These are phyloP conservation scores for Notothenia coriiceps DNA, from an alignment of 2,113 vertebrate genomes.

Conservation along the genomic window DNA sequence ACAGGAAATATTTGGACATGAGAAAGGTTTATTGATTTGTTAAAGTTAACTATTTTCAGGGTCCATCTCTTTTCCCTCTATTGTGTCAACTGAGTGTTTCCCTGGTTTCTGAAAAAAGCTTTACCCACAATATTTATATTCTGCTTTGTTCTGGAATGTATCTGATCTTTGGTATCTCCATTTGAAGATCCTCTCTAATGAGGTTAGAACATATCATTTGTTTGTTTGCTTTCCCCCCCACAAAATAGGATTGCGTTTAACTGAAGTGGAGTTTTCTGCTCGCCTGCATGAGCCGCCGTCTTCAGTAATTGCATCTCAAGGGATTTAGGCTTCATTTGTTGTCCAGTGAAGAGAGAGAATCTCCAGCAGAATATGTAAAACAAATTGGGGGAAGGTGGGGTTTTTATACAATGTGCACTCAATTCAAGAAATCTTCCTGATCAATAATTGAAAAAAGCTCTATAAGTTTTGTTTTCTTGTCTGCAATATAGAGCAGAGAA, in stretches of 20 bases:
- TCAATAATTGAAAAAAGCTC: conserved; percentile 39
- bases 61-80: neutral
- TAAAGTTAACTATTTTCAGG: neutral
- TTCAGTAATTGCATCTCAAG: conserved; percentile 75
- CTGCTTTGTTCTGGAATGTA: conserved; percentile 19
- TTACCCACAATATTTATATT: neutral
- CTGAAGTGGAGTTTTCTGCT: conserved; percentile 46
- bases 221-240: conserved; percentile 5
- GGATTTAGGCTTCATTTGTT: conserved; percentile 68
- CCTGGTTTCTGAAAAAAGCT: conserved; percentile 2
- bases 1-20: neutral
- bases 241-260: conserved; percentile 47
- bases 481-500: neutral
- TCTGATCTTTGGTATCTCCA: conserved; percentile 28
- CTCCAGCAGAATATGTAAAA: conserved; percentile 56
- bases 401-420: conserved; percentile 8
- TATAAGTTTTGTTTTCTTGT: neutral
- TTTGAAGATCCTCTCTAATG: conserved; percentile 56
- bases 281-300: conserved; percentile 36
- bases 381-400: conserved; percentile 6
- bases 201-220: conserved; percentile 48
- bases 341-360: conserved; percentile 57
- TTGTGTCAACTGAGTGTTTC: neutral
- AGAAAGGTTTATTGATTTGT: neutral
- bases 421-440: conserved; percentile 22